phyloP scores from a whole-genome alignment of 1,140 invertebrate genomes.

The Nylanderia fulva region DNA sequence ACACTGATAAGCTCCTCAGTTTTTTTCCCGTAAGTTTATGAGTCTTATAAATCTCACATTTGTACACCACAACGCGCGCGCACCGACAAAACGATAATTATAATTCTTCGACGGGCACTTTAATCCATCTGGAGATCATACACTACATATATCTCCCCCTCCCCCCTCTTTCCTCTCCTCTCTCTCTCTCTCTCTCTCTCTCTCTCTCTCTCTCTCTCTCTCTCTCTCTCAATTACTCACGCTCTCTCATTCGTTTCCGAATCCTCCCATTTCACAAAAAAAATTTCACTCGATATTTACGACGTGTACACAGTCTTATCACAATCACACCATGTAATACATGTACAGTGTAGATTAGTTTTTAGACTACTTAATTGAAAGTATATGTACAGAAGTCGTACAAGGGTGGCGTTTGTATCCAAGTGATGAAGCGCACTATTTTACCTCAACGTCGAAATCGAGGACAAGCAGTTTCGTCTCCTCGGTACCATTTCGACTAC shows the following conservation, averaged over 20 bases:
- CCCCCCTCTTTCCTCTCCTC: too few species aligned
- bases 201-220: too few species aligned
- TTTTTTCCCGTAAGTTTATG: slow-evolving; percentile 65
- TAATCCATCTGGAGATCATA: slow-evolving; percentile 69
- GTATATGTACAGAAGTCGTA: slow-evolving; percentile 82
- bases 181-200: too few species aligned
- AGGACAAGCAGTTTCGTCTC: slow-evolving; percentile 99
- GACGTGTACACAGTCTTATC: slow-evolving; percentile 83
- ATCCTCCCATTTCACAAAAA: slow-evolving; percentile 3
- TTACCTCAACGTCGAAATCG: slow-evolving; percentile 96
- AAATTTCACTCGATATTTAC: slow-evolving; percentile 39
- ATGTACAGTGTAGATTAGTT: slow-evolving; percentile 81
- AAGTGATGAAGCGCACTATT: slow-evolving; percentile 76
- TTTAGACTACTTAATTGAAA: slow-evolving; percentile 82
- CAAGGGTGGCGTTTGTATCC: slow-evolving; percentile 62
- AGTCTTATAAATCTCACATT: slow-evolving; percentile 78
- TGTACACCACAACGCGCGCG: slow-evolving; percentile 74
- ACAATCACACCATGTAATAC: slow-evolving; percentile 83
- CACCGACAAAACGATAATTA: slow-evolving; percentile 44
- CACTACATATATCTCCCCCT: neutral
- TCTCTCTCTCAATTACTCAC: too few species aligned
- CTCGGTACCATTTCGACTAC: slow-evolving; percentile 98
- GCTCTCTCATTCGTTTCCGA: neutral
- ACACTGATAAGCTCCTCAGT: slow-evolving; percentile 76
- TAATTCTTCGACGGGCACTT: slow-evolving; percentile 57